Conservation (phyloP, 2,888 invertebrate genomes). For the Lasioglossum figueresi region DNA sequence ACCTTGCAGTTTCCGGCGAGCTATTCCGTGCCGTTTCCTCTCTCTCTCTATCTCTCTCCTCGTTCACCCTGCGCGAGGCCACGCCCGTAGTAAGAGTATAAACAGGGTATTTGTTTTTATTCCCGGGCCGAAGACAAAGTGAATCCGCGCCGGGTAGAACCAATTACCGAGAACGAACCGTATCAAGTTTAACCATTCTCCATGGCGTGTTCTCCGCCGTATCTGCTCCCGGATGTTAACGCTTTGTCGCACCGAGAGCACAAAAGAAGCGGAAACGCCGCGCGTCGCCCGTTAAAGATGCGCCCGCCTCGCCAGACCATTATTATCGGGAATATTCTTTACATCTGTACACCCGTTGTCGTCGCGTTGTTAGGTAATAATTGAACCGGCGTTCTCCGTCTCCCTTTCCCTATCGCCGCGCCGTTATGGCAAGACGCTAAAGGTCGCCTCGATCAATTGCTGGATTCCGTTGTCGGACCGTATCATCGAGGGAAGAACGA, state of each 20-base stretch:
- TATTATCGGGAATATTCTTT: conserved; percentile 32
- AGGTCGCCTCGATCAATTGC: conserved; percentile 10
- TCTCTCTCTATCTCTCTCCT: not conserved
- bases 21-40: conserved; percentile 7
- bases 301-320: conserved; percentile 3
- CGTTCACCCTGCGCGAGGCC: not conserved
- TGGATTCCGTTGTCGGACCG: not conserved
- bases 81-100: conserved; percentile 23
- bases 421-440: not conserved
- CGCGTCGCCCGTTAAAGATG: conserved; percentile 32
- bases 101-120: conserved; percentile 43
- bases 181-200: conserved; percentile 44
- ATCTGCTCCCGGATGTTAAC: conserved; percentile 29
- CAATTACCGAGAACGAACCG: conserved; percentile 51
- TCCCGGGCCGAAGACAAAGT: conserved; percentile 49
- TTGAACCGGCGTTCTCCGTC: not conserved
- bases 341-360: not conserved
- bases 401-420: not conserved
- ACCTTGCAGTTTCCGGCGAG: conserved; percentile 56
- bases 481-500: not conserved
- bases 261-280: conserved; percentile 31
- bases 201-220: not conserved
- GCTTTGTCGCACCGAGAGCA: conserved; percentile 34
- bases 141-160: conserved; percentile 34
- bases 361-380: conserved; percentile 13